These are phyloP conservation scores for Philhelius pedissequus DNA, from an alignment of 2,888 invertebrate genomes.

Conservation along the genomic window DNA sequence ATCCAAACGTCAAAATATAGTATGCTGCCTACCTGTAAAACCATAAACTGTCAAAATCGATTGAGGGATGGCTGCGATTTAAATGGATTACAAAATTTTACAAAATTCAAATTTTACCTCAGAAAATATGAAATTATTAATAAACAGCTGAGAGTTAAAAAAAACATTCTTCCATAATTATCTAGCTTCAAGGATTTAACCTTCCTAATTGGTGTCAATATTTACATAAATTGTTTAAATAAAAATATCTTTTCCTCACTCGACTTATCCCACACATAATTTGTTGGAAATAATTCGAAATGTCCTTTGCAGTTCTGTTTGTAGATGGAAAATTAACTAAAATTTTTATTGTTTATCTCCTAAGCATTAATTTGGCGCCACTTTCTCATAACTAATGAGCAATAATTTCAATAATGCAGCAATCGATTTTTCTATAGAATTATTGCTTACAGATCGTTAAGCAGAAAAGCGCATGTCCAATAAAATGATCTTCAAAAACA, in stretches of 20 bases:
- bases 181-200: no score
- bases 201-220: no score
- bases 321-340: background rate
- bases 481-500: background rate
- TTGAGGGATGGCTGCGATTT: no score
- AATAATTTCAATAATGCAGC: background rate
- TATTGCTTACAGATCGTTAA: background rate
- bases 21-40: no score
- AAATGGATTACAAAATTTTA: no score
- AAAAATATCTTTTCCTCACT: background rate
- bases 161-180: no score
- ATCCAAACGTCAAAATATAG: no score
- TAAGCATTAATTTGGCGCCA: background rate
- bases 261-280: background rate
- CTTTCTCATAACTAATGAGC: background rate
- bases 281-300: background rate
- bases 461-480: background rate
- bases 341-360: background rate
- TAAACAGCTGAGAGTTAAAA: no score
- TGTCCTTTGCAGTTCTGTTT: background rate
- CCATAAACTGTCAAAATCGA: no score
- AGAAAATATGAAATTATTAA: no score
- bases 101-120: no score
- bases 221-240: no score
- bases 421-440: background rate